Base-by-base conservation (phyloP, 2,113 vertebrate species). In the Chitala chitala region DNA sequence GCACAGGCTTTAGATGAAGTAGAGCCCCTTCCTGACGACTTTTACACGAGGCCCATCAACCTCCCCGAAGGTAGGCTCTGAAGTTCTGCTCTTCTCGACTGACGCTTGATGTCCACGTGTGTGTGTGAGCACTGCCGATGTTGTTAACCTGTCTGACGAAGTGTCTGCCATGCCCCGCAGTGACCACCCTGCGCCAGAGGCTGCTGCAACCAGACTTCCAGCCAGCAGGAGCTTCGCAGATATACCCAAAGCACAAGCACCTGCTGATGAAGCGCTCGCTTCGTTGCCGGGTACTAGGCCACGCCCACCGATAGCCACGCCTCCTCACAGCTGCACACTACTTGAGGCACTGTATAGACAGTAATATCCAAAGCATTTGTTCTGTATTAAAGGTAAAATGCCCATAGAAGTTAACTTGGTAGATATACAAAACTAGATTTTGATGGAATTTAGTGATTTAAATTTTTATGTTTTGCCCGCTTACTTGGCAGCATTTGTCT, bases 271-370 rank as follows among this genome's bases (percentile, higher is more conserved):
- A 99, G 82, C 92, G 96, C 68, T 99, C 97, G 0, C 92, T 99
- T 81, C 96, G 96, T 82, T 99, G 97, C 79, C 91, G 95, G 89
- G 97, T 99, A n/a, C n/a, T n/a, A n/a, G n/a, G n/a, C n/a, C n/a
- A n/a, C n/a, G n/a, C n/a, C n/a, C n/a, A n/a, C n/a, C n/a, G n/a
- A n/a, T n/a, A n/a, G n/a, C n/a, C n/a, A n/a, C n/a, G n/a, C n/a
- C n/a, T n/a, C n/a, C n/a, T n/a, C n/a, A n/a, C n/a, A n/a, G n/a
- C n/a, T n/a, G n/a, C n/a, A n/a, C n/a, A n/a, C n/a, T n/a, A n/a
- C n/a, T n/a, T n/a, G n/a, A n/a, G n/a, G n/a, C n/a, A n/a, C n/a
- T n/a, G n/a, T n/a, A n/a, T n/a, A n/a, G n/a, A n/a, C n/a, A n/a
- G n/a, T n/a, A n/a, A n/a, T n/a, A n/a, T n/a, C n/a, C n/a, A n/a